Evolutionary conservation across 2,888 invertebrate genomes (phyloP), one percentile per base, ranked within the genome.

Genomic region (Argynnis bischoffii): DNA sequence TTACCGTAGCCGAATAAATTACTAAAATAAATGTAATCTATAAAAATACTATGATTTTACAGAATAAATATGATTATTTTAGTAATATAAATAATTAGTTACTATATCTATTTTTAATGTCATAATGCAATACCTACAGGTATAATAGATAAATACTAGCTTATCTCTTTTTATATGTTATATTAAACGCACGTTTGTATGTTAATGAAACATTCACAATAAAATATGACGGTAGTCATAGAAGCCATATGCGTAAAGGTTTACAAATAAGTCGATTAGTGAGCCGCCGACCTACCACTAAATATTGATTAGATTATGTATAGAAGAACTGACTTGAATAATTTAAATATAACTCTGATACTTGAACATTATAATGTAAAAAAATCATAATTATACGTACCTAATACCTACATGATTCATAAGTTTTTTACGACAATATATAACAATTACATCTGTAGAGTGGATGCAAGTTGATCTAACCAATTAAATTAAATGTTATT

Each of bases 241-340:
- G 85, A 87, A 87, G 83, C 86, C 87, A 75, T 83, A 82, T 77
- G 79, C 79, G 79, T 16, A 61, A 46, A 54, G 66, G 69, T 83
- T 81, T 68, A 74, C 80, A 75, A 82, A 84, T 83, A 84, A 85
- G 78, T 78, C 83, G 81, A 85, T 85, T 81, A 87, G 75, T 69
- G 72, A 63, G 70, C 68, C 64, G 66, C 69, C 69, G 69, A 67
- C 69, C 69, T 63, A 64, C 68, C 69, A 67, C 69, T 71, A 53
- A 69, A 67, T 70, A 72, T 72, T 67, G 51, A 75, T 74, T 74
- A 68, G 72, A 74, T 75, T 75, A 74, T 69, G 61, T 67, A 66
- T 70, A 67, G 69, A 66, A 63, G 59, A 64, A 68, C 63, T 64
- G 21, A 64, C 26, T 50, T 35, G 48, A 61, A 69, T 51, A 41